Percentiles rank a stretch among this genome's conserved stretches.
Evolutionary conservation across 2,888 invertebrate genomes (phyloP).

Genomic region (Stegana nigrithorax): DNA sequence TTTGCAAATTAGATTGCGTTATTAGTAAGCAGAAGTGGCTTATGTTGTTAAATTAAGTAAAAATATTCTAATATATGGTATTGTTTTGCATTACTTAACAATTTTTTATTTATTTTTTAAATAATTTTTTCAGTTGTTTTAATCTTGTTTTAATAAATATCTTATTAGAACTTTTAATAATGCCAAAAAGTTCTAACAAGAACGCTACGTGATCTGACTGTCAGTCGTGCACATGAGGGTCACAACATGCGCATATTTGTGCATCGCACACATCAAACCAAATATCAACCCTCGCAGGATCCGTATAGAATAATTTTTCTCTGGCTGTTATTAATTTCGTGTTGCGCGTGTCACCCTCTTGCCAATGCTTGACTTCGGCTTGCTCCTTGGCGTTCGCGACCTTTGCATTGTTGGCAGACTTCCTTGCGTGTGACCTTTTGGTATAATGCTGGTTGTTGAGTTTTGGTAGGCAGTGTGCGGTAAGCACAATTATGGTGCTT

Average conservation of each 20-base stretch:
- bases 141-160: no score
- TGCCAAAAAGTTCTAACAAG: slow-evolving; percentile 28
- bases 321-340: no score
- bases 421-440: slow-evolving; percentile 52
- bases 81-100: neutral
- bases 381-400: neutral
- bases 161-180: neutral
- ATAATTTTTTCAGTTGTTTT: neutral
- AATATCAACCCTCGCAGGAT: neutral
- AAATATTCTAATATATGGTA: neutral
- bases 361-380: slow-evolving; percentile 4
- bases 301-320: neutral
- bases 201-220: slow-evolving; percentile 26
- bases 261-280: neutral
- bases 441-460: slow-evolving; percentile 49
- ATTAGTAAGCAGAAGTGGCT: neutral
- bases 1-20: neutral
- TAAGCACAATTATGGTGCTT: no score
- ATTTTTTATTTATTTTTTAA: neutral
- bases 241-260: slow-evolving; percentile 33
- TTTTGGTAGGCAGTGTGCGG: neutral
- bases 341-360: slow-evolving; percentile 48
- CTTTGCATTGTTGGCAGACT: slow-evolving; percentile 1
- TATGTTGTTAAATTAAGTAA: no score
- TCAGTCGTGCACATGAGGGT: slow-evolving; percentile 60